Conservation (phyloP, 2,113 vertebrate genomes). For the Upupa epops region DNA sequence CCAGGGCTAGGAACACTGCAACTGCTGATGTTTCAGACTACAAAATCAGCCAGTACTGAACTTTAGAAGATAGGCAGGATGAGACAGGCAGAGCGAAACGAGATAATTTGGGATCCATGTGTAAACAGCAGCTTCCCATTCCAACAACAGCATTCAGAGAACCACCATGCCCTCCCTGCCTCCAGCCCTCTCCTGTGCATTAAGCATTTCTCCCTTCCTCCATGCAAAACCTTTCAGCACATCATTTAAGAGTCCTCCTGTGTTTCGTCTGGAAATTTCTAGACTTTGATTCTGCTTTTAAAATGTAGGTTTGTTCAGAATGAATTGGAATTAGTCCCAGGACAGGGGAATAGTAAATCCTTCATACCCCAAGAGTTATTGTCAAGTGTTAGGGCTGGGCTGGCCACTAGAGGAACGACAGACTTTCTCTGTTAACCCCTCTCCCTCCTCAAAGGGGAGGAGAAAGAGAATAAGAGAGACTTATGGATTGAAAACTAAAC, state of each 20-base stretch:
- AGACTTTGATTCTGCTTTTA: neutral
- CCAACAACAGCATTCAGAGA: neutral
- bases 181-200: neutral
- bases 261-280: neutral
- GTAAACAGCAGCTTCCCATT: neutral
- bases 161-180: neutral
- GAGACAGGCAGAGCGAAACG: neutral
- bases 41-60: neutral
- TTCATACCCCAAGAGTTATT: neutral
- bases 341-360: neutral
- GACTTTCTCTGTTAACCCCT: too few species aligned
- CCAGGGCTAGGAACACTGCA: neutral
- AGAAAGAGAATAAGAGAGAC: too few species aligned
- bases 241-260: neutral
- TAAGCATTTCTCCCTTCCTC: neutral
- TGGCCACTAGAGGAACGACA: too few species aligned
- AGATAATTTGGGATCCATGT: neutral
- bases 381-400: too few species aligned
- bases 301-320: neutral
- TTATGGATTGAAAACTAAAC: too few species aligned
- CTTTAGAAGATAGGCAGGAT: neutral
- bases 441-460: too few species aligned
- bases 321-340: neutral
- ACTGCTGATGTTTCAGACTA: neutral
- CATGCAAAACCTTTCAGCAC: neutral